Evolutionary conservation across 2,888 invertebrate genomes (phyloP).

Genomic region (Dolichopus griseipennis): DNA sequence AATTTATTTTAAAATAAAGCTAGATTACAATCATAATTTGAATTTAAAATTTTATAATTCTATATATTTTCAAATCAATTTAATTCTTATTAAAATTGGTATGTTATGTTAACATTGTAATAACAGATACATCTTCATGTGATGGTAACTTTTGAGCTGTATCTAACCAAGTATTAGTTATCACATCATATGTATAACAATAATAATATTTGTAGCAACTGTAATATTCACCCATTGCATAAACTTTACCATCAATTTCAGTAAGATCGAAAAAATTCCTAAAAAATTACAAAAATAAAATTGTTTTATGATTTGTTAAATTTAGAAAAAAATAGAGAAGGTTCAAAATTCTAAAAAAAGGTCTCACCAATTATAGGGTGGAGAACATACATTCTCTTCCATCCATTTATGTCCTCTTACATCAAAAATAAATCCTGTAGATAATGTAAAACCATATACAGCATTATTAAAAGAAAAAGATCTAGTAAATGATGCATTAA

Average conservation of each 20-base stretch:
- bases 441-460: slow-evolving; percentile 8
- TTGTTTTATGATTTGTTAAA: neutral
- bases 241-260: slow-evolving; percentile 10
- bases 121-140: slow-evolving; percentile 7
- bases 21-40: no score
- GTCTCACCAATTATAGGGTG: slow-evolving; percentile 9
- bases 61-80: no score
- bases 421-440: slow-evolving; percentile 10
- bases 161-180: neutral
- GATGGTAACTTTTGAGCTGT: neutral
- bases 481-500: slow-evolving; percentile 9
- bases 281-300: neutral
- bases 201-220: slow-evolving; percentile 10
- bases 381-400: neutral
- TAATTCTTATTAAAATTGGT: no score
- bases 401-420: slow-evolving; percentile 7
- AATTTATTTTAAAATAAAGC: no score
- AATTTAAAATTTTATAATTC: no score
- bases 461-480: slow-evolving; percentile 5
- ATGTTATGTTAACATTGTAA: slow-evolving; percentile 7
- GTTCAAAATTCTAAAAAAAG: no score
- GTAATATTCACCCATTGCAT: slow-evolving; percentile 11
- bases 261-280: slow-evolving; percentile 9
- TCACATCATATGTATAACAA: slow-evolving; percentile 8
- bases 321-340: no score